Evolutionary conservation across 2,888 invertebrate species (phyloP), one percentile per base, ranked within the genome.

Genomic region (Chrysolina haemoptera): DNA sequence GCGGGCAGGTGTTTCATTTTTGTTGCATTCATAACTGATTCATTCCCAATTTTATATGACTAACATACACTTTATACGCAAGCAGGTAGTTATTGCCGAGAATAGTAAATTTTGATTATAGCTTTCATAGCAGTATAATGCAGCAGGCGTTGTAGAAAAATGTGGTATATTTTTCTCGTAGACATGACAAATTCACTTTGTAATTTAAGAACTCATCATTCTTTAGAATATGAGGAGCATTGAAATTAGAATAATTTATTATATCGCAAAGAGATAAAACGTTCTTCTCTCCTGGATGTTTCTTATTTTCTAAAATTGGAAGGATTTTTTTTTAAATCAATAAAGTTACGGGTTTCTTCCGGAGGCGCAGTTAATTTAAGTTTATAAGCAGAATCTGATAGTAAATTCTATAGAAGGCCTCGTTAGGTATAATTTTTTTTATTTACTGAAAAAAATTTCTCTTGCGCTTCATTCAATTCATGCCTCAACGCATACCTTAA

Each of bases 41-140:
- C 59, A 59, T 59, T 59, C 59, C 59, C 27, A n/a, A 35, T 59
- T 59, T 59, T 35, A 59, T 10, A 59, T 59, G 59, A 59, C 59
- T 59, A 59, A 59, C 59, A n/a, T 59, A 35, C 59, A 59, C 27
- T 59, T 35, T 35, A 53, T 35, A 53, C 20, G 53, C 59, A 22
- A 35, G 59, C 27, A 59, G 59, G 59, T 59, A 59, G 35, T 59
- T 59, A 59, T n/a, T 59, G 35, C 59, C 59, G 12, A 59, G 59
- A 35, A 59, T 59, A 59, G 59, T 59, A 35, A 59, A 59, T 22
- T 35, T 59, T 59, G 59, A 59, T 59, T 59, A 59, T 59, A 27
- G 59, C 59, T 59, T 59, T n/a, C 22, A 59, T 59, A 59, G 27
- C 0, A 59, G 59, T 27, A 59, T 59, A 35, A 59, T 27, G 27